Conservation (phyloP, 1,140 invertebrate species). For the Diachasmimorpha longicaudata region DNA sequence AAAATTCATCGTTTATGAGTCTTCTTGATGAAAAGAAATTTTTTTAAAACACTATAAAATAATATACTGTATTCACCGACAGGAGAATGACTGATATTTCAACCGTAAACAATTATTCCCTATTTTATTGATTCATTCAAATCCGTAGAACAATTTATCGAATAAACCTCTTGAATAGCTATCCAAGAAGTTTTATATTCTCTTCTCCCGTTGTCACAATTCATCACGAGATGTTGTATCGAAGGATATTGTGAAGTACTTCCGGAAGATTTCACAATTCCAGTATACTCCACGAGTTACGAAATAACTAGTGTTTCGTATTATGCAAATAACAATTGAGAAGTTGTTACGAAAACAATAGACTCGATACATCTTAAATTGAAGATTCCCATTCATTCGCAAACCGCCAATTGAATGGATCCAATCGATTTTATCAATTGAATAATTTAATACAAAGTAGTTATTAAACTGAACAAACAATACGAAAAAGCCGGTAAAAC, state of each 20-base stretch:
- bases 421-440: not conserved
- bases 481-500: not conserved
- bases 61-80: too few relatives aligned
- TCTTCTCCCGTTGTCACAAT: not conserved
- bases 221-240: not conserved
- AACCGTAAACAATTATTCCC: too few relatives aligned
- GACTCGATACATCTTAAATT: not conserved
- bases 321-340: conserved; percentile 4
- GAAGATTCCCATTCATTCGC: not conserved
- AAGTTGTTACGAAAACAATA: conserved; percentile 1
- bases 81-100: too few relatives aligned
- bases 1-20: too few relatives aligned
- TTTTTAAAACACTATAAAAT: too few relatives aligned
- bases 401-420: not conserved
- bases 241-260: conserved; percentile 6
- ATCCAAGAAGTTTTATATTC: not conserved
- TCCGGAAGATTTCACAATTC: conserved; percentile 13
- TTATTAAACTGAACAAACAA: not conserved
- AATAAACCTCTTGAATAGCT: too few relatives aligned
- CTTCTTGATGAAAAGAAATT: too few relatives aligned
- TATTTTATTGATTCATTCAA: too few relatives aligned
- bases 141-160: too few relatives aligned
- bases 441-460: not conserved
- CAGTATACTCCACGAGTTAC: not conserved
- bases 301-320: not conserved